phyloP scores from a whole-genome alignment of 2,797 vertebrate species.

The Esox lucius region DNA sequence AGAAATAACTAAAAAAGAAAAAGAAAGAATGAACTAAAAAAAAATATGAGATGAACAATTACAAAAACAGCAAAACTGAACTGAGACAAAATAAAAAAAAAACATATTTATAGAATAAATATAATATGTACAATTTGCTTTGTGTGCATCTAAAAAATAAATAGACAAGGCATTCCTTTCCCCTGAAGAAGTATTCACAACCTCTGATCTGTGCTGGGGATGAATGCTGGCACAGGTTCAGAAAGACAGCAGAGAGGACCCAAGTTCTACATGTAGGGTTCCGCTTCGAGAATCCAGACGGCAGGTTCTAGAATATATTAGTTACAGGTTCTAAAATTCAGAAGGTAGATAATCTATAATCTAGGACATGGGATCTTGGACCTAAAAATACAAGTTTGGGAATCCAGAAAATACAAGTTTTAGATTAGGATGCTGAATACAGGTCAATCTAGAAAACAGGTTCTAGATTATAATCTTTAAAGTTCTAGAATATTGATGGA shows the following conservation, averaged over 20 bases:
- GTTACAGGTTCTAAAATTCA: slow-evolving; percentile 36
- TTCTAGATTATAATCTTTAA: slow-evolving; percentile 16
- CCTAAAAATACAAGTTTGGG: slow-evolving; percentile 22
- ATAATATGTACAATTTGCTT: slow-evolving; percentile 83
- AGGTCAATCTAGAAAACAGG: slow-evolving; percentile 3
- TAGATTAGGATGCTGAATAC: slow-evolving; percentile 27
- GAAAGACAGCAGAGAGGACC: slow-evolving; percentile 49
- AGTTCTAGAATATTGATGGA: slow-evolving; percentile 21
- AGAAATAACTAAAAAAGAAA: slow-evolving; percentile 38
- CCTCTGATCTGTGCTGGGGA: slow-evolving; percentile 62
- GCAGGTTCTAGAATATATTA: slow-evolving; percentile 28
- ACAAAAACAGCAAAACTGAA: slow-evolving; percentile 48
- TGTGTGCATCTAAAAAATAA: slow-evolving; percentile 83
- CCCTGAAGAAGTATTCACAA: slow-evolving; percentile 79
- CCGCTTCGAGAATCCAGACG: slow-evolving; percentile 1
- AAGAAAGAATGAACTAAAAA: slow-evolving; percentile 45
- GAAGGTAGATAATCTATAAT: slow-evolving; percentile 17
- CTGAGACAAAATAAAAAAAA: slow-evolving; percentile 72
- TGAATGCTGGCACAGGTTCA: slow-evolving; percentile 63
- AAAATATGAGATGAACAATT: slow-evolving; percentile 32
- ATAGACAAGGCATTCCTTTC: slow-evolving; percentile 78
- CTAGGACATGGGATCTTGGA: no score
- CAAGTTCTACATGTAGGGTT: slow-evolving; percentile 32
- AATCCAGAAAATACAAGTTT: slow-evolving; percentile 17
- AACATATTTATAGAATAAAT: slow-evolving; percentile 87